These are phyloP conservation scores for Trimorus sp. DNA, from an alignment of 2,888 invertebrate species.

Conservation along the genomic window DNA sequence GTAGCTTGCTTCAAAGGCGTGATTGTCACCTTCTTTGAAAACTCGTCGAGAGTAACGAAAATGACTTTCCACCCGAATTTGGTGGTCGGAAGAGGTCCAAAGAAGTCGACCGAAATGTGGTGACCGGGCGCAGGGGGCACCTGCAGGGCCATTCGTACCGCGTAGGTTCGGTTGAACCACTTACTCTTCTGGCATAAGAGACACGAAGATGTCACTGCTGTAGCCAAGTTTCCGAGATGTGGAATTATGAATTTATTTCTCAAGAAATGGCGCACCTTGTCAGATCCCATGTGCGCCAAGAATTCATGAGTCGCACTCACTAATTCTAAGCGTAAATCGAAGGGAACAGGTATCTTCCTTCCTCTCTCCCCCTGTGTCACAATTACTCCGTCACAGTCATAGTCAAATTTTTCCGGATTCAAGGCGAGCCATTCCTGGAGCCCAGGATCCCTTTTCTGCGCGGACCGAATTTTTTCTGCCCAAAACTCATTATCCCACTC, in stretches of 20 bases:
- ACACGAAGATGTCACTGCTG: background rate
- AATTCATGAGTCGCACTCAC: background rate
- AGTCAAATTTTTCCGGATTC: too few species aligned
- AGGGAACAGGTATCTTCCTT: conserved; percentile 2
- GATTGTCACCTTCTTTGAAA: background rate
- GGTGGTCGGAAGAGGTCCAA: too few species aligned
- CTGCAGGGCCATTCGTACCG: background rate
- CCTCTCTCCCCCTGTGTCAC: conserved; percentile 7
- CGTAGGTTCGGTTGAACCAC: conserved; percentile 3
- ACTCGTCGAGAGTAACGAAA: background rate
- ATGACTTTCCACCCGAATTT: conserved; percentile 8
- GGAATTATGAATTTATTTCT: background rate
- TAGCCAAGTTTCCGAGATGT: background rate
- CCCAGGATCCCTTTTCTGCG: too few species aligned
- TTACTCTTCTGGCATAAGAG: conserved; percentile 5
- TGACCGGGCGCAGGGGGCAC: background rate
- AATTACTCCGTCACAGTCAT: too few species aligned
- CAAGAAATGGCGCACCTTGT: background rate
- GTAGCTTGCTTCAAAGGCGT: too few species aligned
- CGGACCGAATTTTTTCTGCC: too few species aligned
- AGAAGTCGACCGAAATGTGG: background rate
- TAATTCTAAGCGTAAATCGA: background rate
- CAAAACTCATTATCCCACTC: too few species aligned
- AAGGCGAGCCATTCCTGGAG: too few species aligned
- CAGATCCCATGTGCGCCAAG: conserved; percentile 9